Percentiles rank a stretch among this genome's conserved stretches.
These are phyloP conservation scores for Drosophila affinis DNA, from an alignment of 2,888 invertebrate species.

Conservation along the genomic window DNA sequence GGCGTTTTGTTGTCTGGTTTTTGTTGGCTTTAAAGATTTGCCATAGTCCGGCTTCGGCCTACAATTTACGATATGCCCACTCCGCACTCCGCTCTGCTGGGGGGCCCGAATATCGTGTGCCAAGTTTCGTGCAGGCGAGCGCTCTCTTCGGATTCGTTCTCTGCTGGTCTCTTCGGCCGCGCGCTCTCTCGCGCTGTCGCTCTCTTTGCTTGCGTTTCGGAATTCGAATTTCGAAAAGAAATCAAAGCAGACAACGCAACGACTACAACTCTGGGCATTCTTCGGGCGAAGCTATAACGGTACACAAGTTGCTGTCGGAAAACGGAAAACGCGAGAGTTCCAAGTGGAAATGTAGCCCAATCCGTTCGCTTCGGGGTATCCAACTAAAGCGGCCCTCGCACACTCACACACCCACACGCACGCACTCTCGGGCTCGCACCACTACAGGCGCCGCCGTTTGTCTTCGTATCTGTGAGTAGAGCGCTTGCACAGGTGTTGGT, in stretches of 20 bases:
- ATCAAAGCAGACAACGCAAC: constrained; percentile 60
- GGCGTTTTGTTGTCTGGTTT: neutral
- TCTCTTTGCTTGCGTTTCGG: constrained; percentile 4
- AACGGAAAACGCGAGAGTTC: constrained; percentile 50
- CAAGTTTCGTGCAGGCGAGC: constrained; percentile 49
- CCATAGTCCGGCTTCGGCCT: constrained; percentile 4
- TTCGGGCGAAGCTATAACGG: constrained; percentile 80
- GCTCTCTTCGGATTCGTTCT: constrained; percentile 25
- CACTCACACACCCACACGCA: constrained; percentile 20
- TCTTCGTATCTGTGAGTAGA: constrained; percentile 34
- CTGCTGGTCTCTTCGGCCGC: neutral
- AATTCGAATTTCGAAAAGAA: constrained; percentile 49
- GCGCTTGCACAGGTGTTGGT: constrained; percentile 22
- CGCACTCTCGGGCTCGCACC: constrained; percentile 14
- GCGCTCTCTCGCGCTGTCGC: constrained; percentile 6
- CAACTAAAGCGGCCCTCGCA: constrained; percentile 62
- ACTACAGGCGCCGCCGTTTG: constrained; percentile 26
- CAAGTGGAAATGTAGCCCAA: constrained; percentile 67
- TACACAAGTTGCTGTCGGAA: constrained; percentile 79
- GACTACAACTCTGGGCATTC: constrained; percentile 55
- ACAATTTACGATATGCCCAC: constrained; percentile 33
- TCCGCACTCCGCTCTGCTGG: neutral
- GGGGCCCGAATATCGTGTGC: constrained; percentile 27
- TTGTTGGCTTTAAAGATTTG: constrained; percentile 23
- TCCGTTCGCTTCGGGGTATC: constrained; percentile 71